Percentiles rank a stretch among this genome's conserved stretches.
Conservation (phyloP, 2,113 vertebrate genomes). For the Eira barbara region DNA sequence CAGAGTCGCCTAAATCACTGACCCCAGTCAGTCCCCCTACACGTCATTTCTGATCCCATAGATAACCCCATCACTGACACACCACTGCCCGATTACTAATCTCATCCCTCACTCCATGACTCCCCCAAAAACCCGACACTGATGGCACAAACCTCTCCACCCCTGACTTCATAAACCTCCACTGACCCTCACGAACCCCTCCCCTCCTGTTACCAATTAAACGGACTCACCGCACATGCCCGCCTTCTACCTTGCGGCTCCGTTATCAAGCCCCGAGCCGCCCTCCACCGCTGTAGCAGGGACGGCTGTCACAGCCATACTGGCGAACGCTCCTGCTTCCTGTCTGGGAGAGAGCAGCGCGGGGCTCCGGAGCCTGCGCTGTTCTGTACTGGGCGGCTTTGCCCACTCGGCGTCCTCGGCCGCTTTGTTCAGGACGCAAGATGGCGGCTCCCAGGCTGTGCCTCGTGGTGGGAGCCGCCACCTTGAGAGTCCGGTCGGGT, state of each 20-base stretch:
- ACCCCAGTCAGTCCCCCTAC: not conserved
- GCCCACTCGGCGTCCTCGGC: not conserved
- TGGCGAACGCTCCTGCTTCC: not conserved
- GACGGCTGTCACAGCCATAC: not conserved
- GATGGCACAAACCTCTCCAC: not conserved
- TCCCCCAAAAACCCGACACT: not conserved
- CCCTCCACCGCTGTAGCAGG: not conserved
- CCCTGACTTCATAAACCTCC: not conserved
- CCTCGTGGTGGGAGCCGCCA: not conserved
- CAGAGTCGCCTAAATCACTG: not conserved
- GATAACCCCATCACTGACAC: not conserved
- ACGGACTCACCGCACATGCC: not conserved
- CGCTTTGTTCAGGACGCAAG: constrained; percentile 47
- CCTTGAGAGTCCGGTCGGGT: not conserved
- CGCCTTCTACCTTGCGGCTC: not conserved
- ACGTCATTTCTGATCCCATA: not conserved
- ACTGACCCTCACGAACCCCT: not conserved
- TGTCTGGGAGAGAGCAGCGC: not conserved
- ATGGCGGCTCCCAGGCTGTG: not conserved
- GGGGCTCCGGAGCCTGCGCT: not conserved
- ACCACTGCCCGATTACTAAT: not conserved
- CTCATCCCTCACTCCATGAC: not conserved
- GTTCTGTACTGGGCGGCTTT: not conserved
- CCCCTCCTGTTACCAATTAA: not conserved
- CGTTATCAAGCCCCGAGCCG: not conserved